A percentile compares a stretch with the other conserved stretches of the same genome.
Conservation (phyloP, 2,113 vertebrate species). For the Thinocorus orbignyianus region DNA sequence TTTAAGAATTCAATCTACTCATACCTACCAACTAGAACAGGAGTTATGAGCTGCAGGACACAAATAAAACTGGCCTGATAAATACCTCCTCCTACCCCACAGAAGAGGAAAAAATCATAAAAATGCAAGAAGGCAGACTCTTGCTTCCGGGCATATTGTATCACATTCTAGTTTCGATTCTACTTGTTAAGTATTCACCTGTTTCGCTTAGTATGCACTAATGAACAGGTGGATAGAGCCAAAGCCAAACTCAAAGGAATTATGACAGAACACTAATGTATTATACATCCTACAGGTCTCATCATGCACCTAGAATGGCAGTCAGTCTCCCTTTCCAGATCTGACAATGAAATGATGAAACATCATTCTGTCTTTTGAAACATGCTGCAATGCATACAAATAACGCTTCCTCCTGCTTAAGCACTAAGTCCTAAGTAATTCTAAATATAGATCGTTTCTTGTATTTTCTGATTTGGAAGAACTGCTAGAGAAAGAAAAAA, state of each 20-base stretch:
- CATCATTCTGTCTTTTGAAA: constrained; percentile 62
- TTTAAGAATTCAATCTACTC: background rate
- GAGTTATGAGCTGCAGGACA: background rate
- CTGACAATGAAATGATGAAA: constrained; percentile 71
- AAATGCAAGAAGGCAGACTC: background rate
- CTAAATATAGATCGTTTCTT: constrained; percentile 55
- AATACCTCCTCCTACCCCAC: background rate
- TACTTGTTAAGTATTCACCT: constrained; percentile 77
- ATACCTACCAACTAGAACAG: background rate
- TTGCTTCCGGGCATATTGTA: constrained; percentile 67
- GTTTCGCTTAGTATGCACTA: constrained; percentile 78
- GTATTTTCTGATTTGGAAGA: constrained; percentile 32
- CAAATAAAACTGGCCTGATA: background rate
- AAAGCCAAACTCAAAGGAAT: constrained; percentile 78
- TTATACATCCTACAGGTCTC: constrained; percentile 73
- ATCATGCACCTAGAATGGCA: constrained; percentile 64
- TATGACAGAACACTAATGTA: constrained; percentile 69
- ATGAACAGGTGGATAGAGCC: constrained; percentile 80
- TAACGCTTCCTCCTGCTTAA: constrained; percentile 52
- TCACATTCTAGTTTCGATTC: constrained; percentile 75
- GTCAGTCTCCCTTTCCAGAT: constrained; percentile 68
- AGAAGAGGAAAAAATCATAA: background rate
- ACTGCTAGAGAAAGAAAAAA: background rate
- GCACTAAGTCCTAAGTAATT: constrained; percentile 17
- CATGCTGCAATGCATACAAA: constrained; percentile 23